Evolutionary conservation across 2,888 invertebrate genomes (phyloP), one percentile per base, ranked within the genome.

Genomic region (Griposia aprilina): DNA sequence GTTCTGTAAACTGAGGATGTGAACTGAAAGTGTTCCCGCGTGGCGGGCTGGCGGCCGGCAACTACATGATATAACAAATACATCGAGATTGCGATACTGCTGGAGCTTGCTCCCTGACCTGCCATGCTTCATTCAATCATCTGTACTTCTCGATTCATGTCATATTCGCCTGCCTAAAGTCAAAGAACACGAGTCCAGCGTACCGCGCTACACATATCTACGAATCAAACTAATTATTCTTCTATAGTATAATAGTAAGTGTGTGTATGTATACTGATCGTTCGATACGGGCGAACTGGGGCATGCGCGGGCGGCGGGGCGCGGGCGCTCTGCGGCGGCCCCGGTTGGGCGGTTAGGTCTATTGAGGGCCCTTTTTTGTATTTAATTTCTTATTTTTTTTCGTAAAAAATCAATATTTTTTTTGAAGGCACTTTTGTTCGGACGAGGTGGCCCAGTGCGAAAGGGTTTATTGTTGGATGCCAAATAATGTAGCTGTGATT

Each of bases 361-460:
- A 98, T 98, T 98, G 98, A 98, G 98, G 98, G 98, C 98, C 98
- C 98, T 97, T 97, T 59, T 75, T 97, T 97, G 91, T 97, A 97
- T 97, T 89, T 97, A 97, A 97, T 97, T 98, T 97, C 87, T 97
- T 92, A 95, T 97, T 97, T 97, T 98, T 98, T 97, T 98, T 97
- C 72, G 83, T 89, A 89, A 98, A 98, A 98, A 98, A 98, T 97
- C 98, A 98, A 98, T 97, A 98, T 94, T 91, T 96, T 69, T 52
- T 82, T 97, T 98, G 98, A 98, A 98, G 98, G 98, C 98, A 98
- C 98, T 98, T 98, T 98, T 98, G 98, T 98, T 98, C 98, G 98
- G 98, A 98, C 98, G 98, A 98, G 98, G 97, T 98, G 98, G 98
- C 98, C 98, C 98, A 98, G 98, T 98, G 98, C 97, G 97, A 97